phyloP scores from a whole-genome alignment of 1,140 invertebrate species.

The Rhagoletis zephyria region DNA sequence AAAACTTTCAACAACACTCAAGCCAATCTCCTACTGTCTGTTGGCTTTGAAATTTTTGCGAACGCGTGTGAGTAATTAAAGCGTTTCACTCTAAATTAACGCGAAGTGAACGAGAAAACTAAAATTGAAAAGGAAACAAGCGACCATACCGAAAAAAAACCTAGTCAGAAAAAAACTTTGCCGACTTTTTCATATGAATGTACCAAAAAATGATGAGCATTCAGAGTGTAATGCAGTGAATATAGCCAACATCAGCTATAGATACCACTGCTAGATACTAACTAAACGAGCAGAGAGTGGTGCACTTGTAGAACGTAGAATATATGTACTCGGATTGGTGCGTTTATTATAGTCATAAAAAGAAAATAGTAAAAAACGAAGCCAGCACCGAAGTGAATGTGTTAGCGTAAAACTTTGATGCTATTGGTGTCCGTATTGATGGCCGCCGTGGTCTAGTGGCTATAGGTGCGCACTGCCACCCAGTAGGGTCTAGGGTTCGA shows the following conservation, averaged over 20 bases:
- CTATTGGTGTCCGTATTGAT: background rate
- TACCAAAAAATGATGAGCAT: slow-evolving; percentile 32
- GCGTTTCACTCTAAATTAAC: slow-evolving; percentile 54
- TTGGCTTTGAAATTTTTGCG: background rate
- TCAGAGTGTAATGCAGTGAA: slow-evolving; percentile 28
- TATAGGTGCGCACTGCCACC: too few species aligned
- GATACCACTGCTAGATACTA: background rate
- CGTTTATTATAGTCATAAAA: background rate
- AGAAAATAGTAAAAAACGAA: background rate
- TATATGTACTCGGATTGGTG: background rate
- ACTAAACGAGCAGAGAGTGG: background rate
- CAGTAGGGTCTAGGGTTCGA: too few species aligned
- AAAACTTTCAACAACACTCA: background rate
- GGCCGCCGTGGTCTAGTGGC: too few species aligned
- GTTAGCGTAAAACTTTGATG: background rate
- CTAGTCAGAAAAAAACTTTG: background rate
- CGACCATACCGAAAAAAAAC: background rate
- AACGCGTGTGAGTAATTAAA: slow-evolving; percentile 53
- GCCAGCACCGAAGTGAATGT: background rate
- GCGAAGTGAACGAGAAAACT: slow-evolving; percentile 9
- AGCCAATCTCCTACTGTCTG: background rate
- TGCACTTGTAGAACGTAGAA: background rate
- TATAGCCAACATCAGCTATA: background rate
- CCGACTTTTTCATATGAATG: slow-evolving; percentile 27
- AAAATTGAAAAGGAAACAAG: slow-evolving; percentile 47